These are phyloP conservation scores for Merluccius polli DNA, from an alignment of 2,797 vertebrate genomes.

Conservation along the genomic window DNA sequence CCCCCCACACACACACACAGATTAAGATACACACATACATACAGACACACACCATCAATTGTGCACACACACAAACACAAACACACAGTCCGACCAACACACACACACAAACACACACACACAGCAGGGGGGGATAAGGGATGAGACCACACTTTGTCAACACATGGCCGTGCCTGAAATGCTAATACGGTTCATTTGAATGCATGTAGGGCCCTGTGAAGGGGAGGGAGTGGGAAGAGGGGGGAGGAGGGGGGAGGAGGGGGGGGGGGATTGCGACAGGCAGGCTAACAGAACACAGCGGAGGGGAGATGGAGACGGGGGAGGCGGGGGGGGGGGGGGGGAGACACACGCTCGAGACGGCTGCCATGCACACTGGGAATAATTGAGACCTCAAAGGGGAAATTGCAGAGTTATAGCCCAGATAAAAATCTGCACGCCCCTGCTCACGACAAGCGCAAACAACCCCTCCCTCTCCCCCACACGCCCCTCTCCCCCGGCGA, in stretches of 20 bases:
- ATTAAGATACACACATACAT: neutral
- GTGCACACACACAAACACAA: neutral
- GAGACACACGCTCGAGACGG: conserved; percentile 42
- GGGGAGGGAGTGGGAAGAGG: conserved; percentile 15
- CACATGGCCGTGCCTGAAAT: conserved; percentile 64
- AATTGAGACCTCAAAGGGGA: conserved; percentile 33
- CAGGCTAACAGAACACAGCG: conserved; percentile 14
- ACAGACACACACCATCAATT: neutral
- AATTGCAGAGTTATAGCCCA: conserved; percentile 27
- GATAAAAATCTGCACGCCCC: conserved; percentile 19
- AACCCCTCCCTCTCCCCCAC: neutral
- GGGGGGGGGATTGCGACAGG: conserved; percentile 24
- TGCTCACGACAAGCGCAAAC: neutral
- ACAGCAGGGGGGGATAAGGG: conserved; percentile 48
- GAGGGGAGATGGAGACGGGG: conserved; percentile 6
- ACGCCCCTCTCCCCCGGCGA: neutral
- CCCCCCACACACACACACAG: neutral
- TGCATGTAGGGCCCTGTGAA: conserved; percentile 49
- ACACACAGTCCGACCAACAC: conserved; percentile 9
- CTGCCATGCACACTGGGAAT: conserved; percentile 35
- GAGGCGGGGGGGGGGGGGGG: conserved; percentile 3
- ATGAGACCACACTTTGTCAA: conserved; percentile 74
- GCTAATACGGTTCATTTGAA: conserved; percentile 70
- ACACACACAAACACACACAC: conserved; percentile 28
- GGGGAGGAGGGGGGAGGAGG: neutral